Base-by-base conservation (phyloP, 2,797 vertebrate species). In the Poecilia wingei region DNA sequence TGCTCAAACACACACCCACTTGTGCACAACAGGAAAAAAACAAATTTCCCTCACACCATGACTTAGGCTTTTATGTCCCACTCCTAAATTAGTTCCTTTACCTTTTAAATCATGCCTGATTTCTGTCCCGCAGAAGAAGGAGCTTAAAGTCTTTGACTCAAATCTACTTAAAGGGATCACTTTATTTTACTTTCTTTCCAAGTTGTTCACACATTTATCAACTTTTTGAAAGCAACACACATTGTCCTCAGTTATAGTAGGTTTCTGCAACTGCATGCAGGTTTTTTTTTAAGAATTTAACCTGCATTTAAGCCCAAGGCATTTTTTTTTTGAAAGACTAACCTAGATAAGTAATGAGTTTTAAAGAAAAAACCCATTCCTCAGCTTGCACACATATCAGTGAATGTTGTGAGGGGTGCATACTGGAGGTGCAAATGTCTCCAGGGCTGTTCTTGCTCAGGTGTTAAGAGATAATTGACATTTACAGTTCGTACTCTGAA, bases 1-100 rank as follows among this genome's bases (percentile, higher is more conserved):
- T 94, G 94, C 96, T 92, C 90, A 91, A 91, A 93, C 86, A 91
- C 90, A 90, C 89, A 82, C 92, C 77, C 88, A 91, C 86, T 90
- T 75, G 81, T 82, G 85, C 84, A 72, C 81, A 69, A 76, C 82
- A 64, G 74, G 46, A 68, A 87, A 88, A 45, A 84, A 72, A 89
- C 0, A 87, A 82, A 66, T 77, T 51, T 82, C 72, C 72, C 43
- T 47, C 25, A 74, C 73, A 43, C 59, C 83, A 10, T 25, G 72
- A 75, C 77, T 55, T 61, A 64, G 33, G 75, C 45, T 31, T 55
- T 82, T 88, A 84, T 87, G 89, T 43, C 82, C 82, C n/a, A 55
- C 78, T 84, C 13, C 16, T 53, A 70, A 18, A 20, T 71, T 20
- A 57, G 31, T 47, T 74, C 71, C 51, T 79, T 77, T 41, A 45